These are phyloP conservation scores for Philonicus albiceps DNA, from an alignment of 2,888 invertebrate species.

Conservation along the genomic window DNA sequence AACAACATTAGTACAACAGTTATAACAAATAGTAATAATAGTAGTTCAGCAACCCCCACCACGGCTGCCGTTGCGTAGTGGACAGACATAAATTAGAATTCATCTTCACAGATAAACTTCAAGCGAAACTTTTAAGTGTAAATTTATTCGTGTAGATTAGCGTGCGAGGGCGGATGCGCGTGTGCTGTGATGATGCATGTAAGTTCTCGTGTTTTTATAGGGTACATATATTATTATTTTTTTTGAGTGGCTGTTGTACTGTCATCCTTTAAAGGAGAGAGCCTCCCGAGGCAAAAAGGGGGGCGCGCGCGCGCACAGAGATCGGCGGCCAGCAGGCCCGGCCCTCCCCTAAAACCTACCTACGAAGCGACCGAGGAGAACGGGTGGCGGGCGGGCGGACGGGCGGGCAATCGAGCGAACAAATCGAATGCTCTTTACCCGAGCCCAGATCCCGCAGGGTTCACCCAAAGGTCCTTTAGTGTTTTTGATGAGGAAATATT, in stretches of 20 bases:
- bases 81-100: slow-evolving; percentile 46
- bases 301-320: neutral
- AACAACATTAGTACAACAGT: slow-evolving; percentile 50
- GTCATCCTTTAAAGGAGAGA: slow-evolving; percentile 25
- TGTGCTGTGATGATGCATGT: slow-evolving; percentile 36
- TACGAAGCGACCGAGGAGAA: neutral
- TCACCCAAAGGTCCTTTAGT: neutral
- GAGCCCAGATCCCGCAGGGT: neutral
- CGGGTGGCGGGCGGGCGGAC: neutral
- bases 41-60: slow-evolving; percentile 56
- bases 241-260: slow-evolving; percentile 42
- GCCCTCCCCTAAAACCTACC: neutral
- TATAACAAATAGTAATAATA: slow-evolving; percentile 50
- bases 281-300: neutral
- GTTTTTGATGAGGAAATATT: neutral
- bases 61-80: slow-evolving; percentile 64
- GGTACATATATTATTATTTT: neutral
- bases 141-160: slow-evolving; percentile 42
- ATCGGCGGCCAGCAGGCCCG: neutral
- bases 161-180: slow-evolving; percentile 21
- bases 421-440: neutral
- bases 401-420: neutral
- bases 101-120: slow-evolving; percentile 25
- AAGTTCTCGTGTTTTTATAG: slow-evolving; percentile 41
- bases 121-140: slow-evolving; percentile 39